These are phyloP conservation scores for Ophthalmolycus amberensis DNA, from an alignment of 2,113 vertebrate species.

Conservation along the genomic window DNA sequence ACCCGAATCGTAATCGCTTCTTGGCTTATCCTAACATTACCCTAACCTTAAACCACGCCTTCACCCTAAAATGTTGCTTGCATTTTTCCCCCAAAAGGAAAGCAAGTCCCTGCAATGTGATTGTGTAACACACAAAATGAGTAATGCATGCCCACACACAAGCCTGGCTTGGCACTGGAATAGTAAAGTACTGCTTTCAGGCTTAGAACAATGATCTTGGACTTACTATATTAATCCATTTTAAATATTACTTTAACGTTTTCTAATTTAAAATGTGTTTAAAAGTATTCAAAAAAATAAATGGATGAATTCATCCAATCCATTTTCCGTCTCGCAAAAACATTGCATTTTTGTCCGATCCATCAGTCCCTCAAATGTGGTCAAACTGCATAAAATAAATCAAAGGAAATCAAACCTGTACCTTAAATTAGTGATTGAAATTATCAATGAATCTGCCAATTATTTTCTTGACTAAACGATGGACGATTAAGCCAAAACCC, in stretches of 20 bases:
- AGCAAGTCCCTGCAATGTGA: neutral
- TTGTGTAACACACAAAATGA: neutral
- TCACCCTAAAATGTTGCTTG: neutral
- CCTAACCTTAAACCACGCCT: neutral
- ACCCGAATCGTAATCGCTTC: neutral
- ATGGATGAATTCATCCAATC: neutral
- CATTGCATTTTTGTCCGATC: neutral
- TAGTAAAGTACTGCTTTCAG: neutral
- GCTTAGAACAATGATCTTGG: slow-evolving; percentile 1
- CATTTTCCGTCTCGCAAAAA: neutral
- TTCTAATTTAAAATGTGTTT: neutral
- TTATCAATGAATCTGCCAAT: neutral
- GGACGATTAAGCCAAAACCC: neutral
- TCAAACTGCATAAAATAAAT: neutral
- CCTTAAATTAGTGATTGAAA: neutral
- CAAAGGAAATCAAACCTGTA: neutral
- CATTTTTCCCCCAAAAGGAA: neutral
- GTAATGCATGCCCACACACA: neutral
- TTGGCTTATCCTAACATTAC: neutral
- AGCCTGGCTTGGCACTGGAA: neutral
- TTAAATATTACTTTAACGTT: neutral
- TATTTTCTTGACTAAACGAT: neutral
- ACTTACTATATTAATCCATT: slow-evolving; percentile 1
- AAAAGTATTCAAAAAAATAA: neutral
- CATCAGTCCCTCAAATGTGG: too few species aligned